Evolutionary conservation across 1,140 invertebrate species (phyloP).

Genomic region (Carposina sasakii): DNA sequence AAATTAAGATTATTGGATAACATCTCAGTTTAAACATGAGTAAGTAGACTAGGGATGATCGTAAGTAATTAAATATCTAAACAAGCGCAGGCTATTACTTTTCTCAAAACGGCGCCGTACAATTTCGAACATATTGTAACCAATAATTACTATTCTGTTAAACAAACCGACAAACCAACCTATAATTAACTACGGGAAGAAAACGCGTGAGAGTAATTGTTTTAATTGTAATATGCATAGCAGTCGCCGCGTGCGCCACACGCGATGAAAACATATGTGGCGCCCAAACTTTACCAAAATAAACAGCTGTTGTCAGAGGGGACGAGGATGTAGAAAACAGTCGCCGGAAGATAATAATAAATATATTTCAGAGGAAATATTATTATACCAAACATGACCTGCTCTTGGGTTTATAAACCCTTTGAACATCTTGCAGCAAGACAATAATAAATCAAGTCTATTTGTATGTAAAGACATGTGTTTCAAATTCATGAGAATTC

Average conservation of each 20-base stretch:
- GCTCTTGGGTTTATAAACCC: no score
- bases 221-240: constrained; percentile 47
- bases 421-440: no score
- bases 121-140: no score
- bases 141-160: constrained; percentile 30
- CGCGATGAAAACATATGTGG: constrained; percentile 32
- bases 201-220: constrained; percentile 51
- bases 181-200: constrained; percentile 44
- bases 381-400: constrained; percentile 20
- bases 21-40: no score
- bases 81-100: no score
- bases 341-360: constrained; percentile 37
- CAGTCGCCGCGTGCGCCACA: constrained; percentile 34
- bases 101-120: no score
- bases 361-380: constrained; percentile 26
- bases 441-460: no score
- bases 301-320: constrained; percentile 47
- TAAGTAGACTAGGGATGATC: no score
- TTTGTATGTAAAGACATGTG: no score
- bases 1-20: no score
- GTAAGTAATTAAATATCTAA: no score
- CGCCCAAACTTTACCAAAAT: constrained; percentile 39
- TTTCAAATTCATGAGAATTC: no score
- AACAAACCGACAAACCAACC: constrained; percentile 24
- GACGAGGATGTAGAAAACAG: constrained; percentile 21